Percentiles rank a stretch among this genome's conserved stretches.
Evolutionary conservation across 2,888 invertebrate genomes (phyloP).

Genomic region (Pantelozetes paolii): DNA sequence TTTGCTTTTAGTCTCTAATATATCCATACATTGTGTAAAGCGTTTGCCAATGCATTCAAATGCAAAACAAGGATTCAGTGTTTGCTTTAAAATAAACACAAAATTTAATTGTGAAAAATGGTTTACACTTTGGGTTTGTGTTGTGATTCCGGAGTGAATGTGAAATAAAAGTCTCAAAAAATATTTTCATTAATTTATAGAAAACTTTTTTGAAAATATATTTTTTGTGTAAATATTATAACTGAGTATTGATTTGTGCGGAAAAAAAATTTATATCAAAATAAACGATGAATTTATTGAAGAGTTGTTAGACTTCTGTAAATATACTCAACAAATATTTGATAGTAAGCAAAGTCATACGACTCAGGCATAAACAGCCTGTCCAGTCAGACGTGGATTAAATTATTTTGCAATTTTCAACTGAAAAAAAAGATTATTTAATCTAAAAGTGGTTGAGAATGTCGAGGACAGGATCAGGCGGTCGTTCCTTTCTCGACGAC

Average conservation of each 20-base stretch:
- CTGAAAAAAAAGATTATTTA: too few species aligned
- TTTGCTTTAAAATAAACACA: background rate
- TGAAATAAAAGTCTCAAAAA: too few species aligned
- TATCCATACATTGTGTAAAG: background rate
- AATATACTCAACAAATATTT: background rate
- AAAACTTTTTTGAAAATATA: too few species aligned
- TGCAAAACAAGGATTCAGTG: background rate
- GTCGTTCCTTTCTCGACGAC: conserved; percentile 41
- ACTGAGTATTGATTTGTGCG: background rate
- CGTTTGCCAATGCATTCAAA: background rate
- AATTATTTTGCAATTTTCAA: too few species aligned
- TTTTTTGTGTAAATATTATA: background rate
- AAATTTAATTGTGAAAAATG: background rate
- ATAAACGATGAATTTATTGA: background rate
- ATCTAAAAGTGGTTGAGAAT: background rate
- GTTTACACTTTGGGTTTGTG: background rate
- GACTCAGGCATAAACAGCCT: background rate
- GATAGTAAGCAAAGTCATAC: background rate
- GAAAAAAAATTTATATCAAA: background rate
- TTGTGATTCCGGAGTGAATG: too few species aligned
- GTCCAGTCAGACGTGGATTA: too few species aligned
- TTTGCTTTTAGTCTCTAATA: background rate
- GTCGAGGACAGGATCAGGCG: conserved; percentile 13
- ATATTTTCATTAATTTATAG: too few species aligned
- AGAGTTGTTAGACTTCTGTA: background rate